Conservation (phyloP, 1,140 invertebrate species). For the Papilio polyxenes region DNA sequence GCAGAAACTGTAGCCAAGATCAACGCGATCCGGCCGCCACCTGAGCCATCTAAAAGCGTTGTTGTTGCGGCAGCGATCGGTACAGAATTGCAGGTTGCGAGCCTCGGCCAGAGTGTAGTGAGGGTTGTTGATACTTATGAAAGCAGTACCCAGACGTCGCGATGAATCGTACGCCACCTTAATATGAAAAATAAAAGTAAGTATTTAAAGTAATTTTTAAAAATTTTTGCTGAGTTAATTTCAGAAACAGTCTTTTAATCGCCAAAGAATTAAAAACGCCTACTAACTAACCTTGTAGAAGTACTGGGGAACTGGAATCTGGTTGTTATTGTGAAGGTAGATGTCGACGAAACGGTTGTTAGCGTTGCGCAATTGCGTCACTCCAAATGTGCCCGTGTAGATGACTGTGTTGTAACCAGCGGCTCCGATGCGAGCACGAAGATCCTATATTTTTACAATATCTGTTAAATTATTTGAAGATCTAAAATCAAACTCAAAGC, state of each 20-base stretch:
- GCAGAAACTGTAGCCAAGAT: constrained; percentile 84
- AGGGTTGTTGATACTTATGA: constrained; percentile 85
- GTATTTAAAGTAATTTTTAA: not conserved
- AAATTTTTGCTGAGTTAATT: not conserved
- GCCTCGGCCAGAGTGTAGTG: constrained; percentile 74
- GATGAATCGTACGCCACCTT: constrained; percentile 82
- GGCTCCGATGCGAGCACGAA: constrained; percentile 63
- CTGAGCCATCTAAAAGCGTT: constrained; percentile 80
- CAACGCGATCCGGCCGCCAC: constrained; percentile 77
- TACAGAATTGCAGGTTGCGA: constrained; percentile 80
- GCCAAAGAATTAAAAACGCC: not conserved
- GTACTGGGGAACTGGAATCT: constrained; percentile 72
- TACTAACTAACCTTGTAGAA: constrained; percentile 69
- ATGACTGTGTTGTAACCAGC: constrained; percentile 64
- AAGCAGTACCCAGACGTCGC: constrained; percentile 80
- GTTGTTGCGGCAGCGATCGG: constrained; percentile 80
- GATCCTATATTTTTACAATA: constrained; percentile 52
- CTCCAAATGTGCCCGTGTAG: constrained; percentile 74
- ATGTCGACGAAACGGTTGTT: constrained; percentile 60
- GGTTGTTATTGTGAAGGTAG: constrained; percentile 54
- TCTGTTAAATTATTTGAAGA: constrained; percentile 6
- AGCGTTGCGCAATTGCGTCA: constrained; percentile 63
- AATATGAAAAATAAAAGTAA: not conserved
- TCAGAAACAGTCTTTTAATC: not conserved
- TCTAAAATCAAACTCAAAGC: not conserved